Percentiles rank a stretch among this genome's conserved stretches.
phyloP scores from a whole-genome alignment of 2,113 vertebrate genomes.

The Cranoglanis bouderius region DNA sequence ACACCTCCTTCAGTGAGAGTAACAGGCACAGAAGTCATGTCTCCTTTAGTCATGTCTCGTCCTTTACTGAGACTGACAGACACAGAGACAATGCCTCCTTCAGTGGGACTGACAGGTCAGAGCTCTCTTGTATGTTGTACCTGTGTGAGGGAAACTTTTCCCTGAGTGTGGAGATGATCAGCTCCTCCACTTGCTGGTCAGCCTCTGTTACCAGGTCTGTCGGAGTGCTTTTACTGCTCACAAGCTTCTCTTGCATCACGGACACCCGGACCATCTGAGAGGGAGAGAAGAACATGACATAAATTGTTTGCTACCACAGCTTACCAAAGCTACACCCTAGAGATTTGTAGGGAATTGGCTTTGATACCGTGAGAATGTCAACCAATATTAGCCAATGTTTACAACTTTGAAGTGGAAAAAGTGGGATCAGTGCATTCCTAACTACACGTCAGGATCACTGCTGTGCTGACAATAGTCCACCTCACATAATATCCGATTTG shows the following conservation, averaged over 20 bases:
- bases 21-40: background rate
- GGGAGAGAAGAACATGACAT: constrained; percentile 2
- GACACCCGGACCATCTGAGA: constrained; percentile 80
- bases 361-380: background rate
- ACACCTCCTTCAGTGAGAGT: background rate
- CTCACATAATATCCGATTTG: background rate
- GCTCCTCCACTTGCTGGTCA: constrained; percentile 82
- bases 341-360: background rate
- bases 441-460: background rate
- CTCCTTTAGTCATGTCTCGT: too few species aligned
- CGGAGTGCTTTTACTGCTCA: constrained; percentile 84
- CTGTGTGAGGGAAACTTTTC: constrained; percentile 84
- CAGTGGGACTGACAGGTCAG: background rate
- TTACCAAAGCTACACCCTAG: background rate
- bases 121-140: constrained; percentile 66
- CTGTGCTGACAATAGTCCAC: background rate
- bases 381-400: background rate
- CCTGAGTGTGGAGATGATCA: constrained; percentile 82
- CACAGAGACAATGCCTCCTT: background rate
- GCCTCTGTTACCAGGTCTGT: constrained; percentile 87
- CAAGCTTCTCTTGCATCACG: constrained; percentile 80
- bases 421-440: background rate
- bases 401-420: background rate
- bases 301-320: background rate
- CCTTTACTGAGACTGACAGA: background rate